Evolutionary conservation across 2,797 vertebrate species (phyloP).

Genomic region (Phataginus tetradactyla): DNA sequence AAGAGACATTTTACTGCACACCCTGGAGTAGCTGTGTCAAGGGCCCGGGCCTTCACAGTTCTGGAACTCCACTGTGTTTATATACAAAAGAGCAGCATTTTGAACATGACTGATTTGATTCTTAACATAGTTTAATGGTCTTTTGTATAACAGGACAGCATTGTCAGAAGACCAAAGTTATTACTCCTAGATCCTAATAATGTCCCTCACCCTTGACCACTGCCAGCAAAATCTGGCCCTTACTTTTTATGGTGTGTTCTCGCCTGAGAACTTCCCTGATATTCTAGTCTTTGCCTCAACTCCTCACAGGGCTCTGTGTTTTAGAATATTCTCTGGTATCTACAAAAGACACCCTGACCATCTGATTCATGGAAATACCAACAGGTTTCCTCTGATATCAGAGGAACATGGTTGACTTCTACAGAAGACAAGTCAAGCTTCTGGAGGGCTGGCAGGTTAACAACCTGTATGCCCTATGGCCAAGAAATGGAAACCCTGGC

Average conservation of each 20-base stretch:
- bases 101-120: conserved; percentile 73
- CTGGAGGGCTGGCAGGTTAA: background rate
- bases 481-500: conserved; percentile 9
- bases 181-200: conserved; percentile 60
- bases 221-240: conserved; percentile 77
- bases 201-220: conserved; percentile 66
- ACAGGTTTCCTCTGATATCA: background rate
- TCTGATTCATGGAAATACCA: background rate
- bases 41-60: conserved; percentile 75
- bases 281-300: conserved; percentile 38
- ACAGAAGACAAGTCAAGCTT: background rate
- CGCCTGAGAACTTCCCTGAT: conserved; percentile 72
- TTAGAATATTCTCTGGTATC: background rate
- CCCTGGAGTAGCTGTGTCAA: conserved; percentile 67
- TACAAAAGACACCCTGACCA: background rate
- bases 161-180: conserved; percentile 71
- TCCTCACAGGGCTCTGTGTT: conserved; percentile 44
- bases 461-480: background rate
- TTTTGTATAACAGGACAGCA: conserved; percentile 50
- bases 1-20: conserved; percentile 63
- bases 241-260: conserved; percentile 83
- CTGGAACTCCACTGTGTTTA: conserved; percentile 72
- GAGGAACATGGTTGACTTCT: background rate
- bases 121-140: conserved; percentile 67
- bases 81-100: conserved; percentile 66